Base-by-base conservation (phyloP, 2,113 vertebrate species). In the Datnioides undecimradiatus region DNA sequence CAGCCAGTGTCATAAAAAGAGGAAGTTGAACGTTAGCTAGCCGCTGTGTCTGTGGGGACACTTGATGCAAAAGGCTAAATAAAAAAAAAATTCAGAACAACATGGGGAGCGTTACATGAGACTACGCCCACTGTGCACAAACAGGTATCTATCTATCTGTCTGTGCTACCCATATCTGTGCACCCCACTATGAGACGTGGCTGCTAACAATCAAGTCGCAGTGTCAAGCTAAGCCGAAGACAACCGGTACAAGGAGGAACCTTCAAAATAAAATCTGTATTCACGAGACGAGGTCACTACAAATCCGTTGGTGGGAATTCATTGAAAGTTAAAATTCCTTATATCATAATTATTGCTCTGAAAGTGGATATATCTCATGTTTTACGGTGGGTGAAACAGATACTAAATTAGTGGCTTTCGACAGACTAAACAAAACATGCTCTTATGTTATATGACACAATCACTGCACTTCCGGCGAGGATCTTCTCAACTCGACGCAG, bases 11-110 rank as follows among this genome's bases (percentile, higher is more conserved):
- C 10, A 3, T 3, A 14, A 3, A 19, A 64, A n/a, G 34, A 90
- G 77, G 85, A 87, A 88, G 85, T 78, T 45, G 77, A 11, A 62
- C 58, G 72, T 48, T 72, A 74, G 84, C 83, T 74, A 79, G 60
- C 58, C 11, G 29, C 27, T 21, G 23, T 49, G 12, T 31, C 8
- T 19, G 41, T 7, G 16, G 23, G 9, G 75, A 19, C 38, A 9
- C 36, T 16, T 3, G 41, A 25, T 17, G 10, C 12, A 38, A 7
- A 57, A n/a, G n/a, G n/a, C n/a, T n/a, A n/a, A n/a, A n/a, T n/a
- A n/a, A n/a, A n/a, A n/a, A n/a, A n/a, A n/a, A n/a, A n/a, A n/a
- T n/a, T n/a, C n/a, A n/a, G n/a, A n/a, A 5, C 49, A 4, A 9
- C 34, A 2, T 2, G 25, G 13, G 23, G 2, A 3, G 10, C 1